Base-by-base conservation (phyloP, 2,797 vertebrate species). In the Eulemur mongoz region DNA sequence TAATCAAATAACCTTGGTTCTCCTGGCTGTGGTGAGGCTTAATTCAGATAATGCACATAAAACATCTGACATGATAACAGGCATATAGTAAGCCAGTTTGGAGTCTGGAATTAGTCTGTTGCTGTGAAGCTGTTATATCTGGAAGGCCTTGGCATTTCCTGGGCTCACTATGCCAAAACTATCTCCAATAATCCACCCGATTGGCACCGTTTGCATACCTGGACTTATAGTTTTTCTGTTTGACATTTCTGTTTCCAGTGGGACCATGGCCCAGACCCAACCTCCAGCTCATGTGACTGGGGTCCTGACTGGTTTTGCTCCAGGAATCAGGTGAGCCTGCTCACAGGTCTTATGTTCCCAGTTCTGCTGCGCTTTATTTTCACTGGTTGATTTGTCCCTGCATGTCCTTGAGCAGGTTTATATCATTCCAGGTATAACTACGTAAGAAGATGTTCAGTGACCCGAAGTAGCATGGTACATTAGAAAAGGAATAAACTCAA, bases 381-480 rank as follows among this genome's bases (percentile, higher is more conserved):
- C 65, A 54, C 25, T 69, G n/a, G 17, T 32, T 93, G 59, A 54
- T 63, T 96, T 91, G 83, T 11, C 59, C 73, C 40, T 82, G 38
- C 7, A 12, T 59, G 93, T 87, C 94, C 91, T 97, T 95, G 89
- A 92, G 75, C 8, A 65, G 15, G 23, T 54, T 89, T 90, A 7
- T 54, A 40, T 70, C 40, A 63, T 83, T 75, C 45, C 57, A 35
- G 67, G 40, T 61, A 30, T 79, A 65, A 86, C 30, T 35, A 25
- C 1, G 0, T n/a, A 69, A 81, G 48, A 76, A 78, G 50, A 10
- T 40, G 52, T 80, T 92, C 1, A 2, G 78, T 86, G 73, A 63
- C 82, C 70, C 52, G 18, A 90, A 83, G 12, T 17, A 90, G n/a
- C 84, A 38, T 59, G 17, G 5, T 59, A 40, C 81, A 59, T 69